Conservation (phyloP, 23 tunicate species). For the Ascidia mentula region DNA sequence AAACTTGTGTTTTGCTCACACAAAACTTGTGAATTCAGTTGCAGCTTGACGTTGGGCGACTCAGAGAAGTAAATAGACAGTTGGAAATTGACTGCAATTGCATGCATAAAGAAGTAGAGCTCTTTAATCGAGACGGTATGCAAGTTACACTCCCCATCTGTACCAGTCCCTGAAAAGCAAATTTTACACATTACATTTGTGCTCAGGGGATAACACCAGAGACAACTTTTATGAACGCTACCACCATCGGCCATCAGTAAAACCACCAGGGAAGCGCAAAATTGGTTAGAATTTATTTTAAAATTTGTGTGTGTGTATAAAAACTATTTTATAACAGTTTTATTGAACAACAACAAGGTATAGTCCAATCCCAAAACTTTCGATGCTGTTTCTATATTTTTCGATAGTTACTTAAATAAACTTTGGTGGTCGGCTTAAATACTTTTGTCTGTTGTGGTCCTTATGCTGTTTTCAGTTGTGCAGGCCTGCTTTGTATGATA, state of each 20-base stretch:
- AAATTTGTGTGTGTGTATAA: too few species aligned
- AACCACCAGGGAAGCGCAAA: constrained; percentile 2
- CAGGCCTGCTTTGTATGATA: too few species aligned
- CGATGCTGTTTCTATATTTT: too few species aligned
- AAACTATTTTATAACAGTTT: too few species aligned
- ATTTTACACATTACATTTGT: background rate
- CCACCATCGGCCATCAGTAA: constrained; percentile 25
- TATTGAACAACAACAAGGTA: too few species aligned
- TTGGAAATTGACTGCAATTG: constrained; percentile 90
- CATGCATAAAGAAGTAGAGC: constrained; percentile 82
- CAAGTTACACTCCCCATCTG: too few species aligned
- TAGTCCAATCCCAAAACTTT: too few species aligned
- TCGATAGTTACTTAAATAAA: too few species aligned
- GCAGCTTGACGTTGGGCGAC: constrained; percentile 37
- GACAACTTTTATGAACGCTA: constrained; percentile 62
- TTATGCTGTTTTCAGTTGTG: too few species aligned
- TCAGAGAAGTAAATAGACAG: constrained; percentile 62
- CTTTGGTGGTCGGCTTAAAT: too few species aligned
- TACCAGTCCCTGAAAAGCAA: background rate
- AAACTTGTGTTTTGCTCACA: too few species aligned
- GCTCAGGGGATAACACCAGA: constrained; percentile 56
- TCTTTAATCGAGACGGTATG: constrained; percentile 65
- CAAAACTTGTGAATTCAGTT: constrained; percentile 32
- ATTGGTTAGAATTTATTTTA: background rate
- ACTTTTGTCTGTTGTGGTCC: too few species aligned